Evolutionary conservation across 2,797 vertebrate species (phyloP), one percentile per base, ranked within the genome.

Genomic region (Myiotriccus ornatus): DNA sequence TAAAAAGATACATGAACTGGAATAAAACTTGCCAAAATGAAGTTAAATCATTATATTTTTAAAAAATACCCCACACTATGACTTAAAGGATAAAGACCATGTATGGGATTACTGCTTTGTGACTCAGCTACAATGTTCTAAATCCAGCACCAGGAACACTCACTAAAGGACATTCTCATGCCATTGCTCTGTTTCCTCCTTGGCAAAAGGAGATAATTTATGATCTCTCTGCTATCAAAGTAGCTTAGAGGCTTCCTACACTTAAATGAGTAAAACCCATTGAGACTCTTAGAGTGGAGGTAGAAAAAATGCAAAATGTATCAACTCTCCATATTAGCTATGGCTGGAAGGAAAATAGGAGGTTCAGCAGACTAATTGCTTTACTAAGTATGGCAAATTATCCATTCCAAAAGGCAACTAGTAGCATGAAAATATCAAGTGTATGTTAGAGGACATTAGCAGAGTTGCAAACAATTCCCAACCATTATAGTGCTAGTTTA

Each of bases 271-370:
- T 64, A 50, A 93, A 93, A 93, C 43, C 1, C 0, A 0, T n/a
- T 4, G 5, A 73, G 75, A 81, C 19, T 75, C 35, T 78, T 56
- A 20, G 12, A 64, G 20, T 5, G 21, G 19, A 70, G 14, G 34
- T 43, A 90, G 32, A 93, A 70, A 92, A 95, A 93, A 82, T 56
- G 55, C 65, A 92, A 95, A 81, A 84, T 50, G n/a, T 19, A 49
- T 53, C 75, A 59, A 76, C 41, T 81, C 43, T 65, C 22, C 37
- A n/a, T n/a, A 56, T 69, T 69, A 83, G 50, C 35, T 63, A 68
- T 55, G 50, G 50, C 82, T 89, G 46, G 57, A 86, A 93, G 79
- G 44, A 89, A 93, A 85, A 91, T 7, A 65, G 35, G 30, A 87
- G 19, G 34, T 70, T 92, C 44, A 46, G 47, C 27, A 94, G 65